These are phyloP conservation scores for Caenorhabditis sp. DNA, from an alignment of 2,888 invertebrate genomes.

Conservation along the genomic window DNA sequence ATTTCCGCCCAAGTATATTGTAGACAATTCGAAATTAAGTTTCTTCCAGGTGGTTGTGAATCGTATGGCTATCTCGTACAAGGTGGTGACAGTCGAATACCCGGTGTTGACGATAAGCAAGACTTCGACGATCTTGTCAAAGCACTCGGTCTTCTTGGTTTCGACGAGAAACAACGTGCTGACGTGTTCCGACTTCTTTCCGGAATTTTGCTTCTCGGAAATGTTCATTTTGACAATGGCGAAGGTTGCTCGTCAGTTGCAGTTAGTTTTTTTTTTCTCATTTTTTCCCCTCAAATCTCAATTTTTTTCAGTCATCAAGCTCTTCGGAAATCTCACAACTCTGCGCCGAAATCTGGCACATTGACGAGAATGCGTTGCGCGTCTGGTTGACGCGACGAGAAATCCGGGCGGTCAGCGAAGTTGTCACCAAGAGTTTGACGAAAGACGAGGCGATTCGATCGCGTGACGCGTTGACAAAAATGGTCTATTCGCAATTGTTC, in stretches of 20 bases:
- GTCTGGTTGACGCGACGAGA: slow-evolving; percentile 87
- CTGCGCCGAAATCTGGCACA: slow-evolving; percentile 79
- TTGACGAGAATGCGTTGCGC: slow-evolving; percentile 79
- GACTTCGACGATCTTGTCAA: slow-evolving; percentile 82
- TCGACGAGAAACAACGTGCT: slow-evolving; percentile 43
- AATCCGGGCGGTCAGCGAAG: slow-evolving; percentile 88
- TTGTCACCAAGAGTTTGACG: slow-evolving; percentile 84
- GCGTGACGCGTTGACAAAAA: slow-evolving; percentile 93
- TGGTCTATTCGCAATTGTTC: slow-evolving; percentile 90
- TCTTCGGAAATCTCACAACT: slow-evolving; percentile 30
- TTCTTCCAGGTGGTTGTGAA: slow-evolving; percentile 78
- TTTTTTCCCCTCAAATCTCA: neutral
- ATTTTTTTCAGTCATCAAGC: slow-evolving; percentile 11
- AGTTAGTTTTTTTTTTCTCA: slow-evolving; percentile 27
- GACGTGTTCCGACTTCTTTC: slow-evolving; percentile 78
- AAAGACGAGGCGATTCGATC: slow-evolving; percentile 78
- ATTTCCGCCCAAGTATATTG: too few species aligned
- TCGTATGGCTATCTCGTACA: slow-evolving; percentile 77
- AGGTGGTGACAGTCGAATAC: slow-evolving; percentile 84
- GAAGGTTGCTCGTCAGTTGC: slow-evolving; percentile 63
- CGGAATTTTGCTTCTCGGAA: slow-evolving; percentile 90
- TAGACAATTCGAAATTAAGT: too few species aligned
- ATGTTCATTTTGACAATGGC: slow-evolving; percentile 77
- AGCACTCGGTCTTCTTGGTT: slow-evolving; percentile 79
- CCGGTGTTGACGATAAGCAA: slow-evolving; percentile 84